Conservation (phyloP, 1,140 invertebrate genomes). For the Aporrectodea caliginosa region DNA sequence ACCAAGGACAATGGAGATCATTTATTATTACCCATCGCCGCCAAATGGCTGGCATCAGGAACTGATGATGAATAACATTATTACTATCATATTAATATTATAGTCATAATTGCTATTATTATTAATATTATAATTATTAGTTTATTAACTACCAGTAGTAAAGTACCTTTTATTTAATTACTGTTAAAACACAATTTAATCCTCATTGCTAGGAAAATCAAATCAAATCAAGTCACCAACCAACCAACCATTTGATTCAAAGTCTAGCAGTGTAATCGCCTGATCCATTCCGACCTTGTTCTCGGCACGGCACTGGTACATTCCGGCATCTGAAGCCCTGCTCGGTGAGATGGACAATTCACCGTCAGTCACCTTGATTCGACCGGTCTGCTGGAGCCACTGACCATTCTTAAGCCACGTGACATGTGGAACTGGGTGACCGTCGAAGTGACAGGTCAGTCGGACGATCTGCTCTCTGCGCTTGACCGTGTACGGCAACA, state of each 20-base stretch:
- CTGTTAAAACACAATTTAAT: too few species aligned
- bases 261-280: background rate
- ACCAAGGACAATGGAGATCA: too few species aligned
- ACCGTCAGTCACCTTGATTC: background rate
- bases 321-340: background rate
- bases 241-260: background rate
- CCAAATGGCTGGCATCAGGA: too few species aligned
- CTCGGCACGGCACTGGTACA: slow-evolving; percentile 17
- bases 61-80: too few species aligned
- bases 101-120: too few species aligned
- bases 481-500: background rate
- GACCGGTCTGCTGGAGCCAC: background rate
- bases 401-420: slow-evolving; percentile 22
- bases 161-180: too few species aligned
- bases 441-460: background rate
- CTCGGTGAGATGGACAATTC: background rate
- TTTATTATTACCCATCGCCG: too few species aligned
- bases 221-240: too few species aligned
- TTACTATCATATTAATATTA: too few species aligned
- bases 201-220: too few species aligned
- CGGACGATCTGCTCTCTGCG: background rate
- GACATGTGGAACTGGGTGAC: slow-evolving; percentile 7
- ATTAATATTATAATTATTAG: too few species aligned
- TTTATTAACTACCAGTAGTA: too few species aligned
- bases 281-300: background rate